These are phyloP conservation scores for Hemicordylus capensis DNA, from an alignment of 2,113 vertebrate genomes.

Conservation along the genomic window DNA sequence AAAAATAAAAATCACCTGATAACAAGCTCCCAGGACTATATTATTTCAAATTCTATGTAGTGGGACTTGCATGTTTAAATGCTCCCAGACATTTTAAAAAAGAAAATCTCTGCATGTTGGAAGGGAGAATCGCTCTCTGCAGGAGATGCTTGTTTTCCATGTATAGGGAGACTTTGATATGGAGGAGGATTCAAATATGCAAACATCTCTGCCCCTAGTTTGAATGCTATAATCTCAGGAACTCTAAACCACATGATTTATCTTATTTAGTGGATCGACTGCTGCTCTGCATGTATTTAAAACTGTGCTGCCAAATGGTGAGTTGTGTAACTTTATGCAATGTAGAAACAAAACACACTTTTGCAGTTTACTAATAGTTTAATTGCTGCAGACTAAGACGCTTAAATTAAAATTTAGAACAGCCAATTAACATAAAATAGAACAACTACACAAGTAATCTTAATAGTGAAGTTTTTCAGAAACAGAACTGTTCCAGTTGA, in stretches of 20 bases:
- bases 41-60: too few species aligned
- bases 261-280: not conserved
- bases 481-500: not conserved
- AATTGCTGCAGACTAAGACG: not conserved
- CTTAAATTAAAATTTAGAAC: not conserved
- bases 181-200: not conserved
- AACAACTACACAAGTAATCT: not conserved
- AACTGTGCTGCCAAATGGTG: not conserved
- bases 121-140: too few species aligned
- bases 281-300: not conserved
- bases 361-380: not conserved
- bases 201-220: not conserved
- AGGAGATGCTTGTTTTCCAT: not conserved
- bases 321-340: not conserved
- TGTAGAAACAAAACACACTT: not conserved
- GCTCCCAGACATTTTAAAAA: too few species aligned
- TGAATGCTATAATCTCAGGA: not conserved
- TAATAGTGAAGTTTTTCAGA: not conserved
- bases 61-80: too few species aligned
- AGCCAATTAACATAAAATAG: not conserved
- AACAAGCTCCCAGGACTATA: too few species aligned
- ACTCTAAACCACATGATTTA: not conserved
- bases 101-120: too few species aligned
- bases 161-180: not conserved
- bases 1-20: too few species aligned